A percentile compares a stretch with the other conserved stretches of the same genome.
phyloP scores from a whole-genome alignment of 2,113 vertebrate species.

The Dipodomys spectabilis region DNA sequence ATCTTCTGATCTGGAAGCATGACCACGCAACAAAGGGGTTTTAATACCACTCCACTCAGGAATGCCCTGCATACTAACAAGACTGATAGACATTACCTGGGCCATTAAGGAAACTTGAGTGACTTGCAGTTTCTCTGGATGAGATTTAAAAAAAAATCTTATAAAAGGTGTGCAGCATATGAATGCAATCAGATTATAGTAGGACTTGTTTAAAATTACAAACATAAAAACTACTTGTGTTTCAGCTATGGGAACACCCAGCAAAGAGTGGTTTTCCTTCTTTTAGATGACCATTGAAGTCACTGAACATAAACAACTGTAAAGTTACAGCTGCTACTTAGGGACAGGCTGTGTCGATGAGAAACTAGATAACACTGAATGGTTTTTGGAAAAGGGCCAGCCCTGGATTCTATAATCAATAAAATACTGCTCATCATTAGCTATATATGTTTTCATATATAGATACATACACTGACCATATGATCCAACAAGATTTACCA shows the following conservation, averaged over 20 bases:
- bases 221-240: neutral
- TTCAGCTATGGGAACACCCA: conserved; percentile 41
- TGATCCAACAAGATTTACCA: neutral
- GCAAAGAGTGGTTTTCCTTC: conserved; percentile 65
- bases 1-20: neutral
- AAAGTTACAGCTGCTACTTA: conserved; percentile 48
- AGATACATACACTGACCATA: neutral
- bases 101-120: conserved; percentile 40
- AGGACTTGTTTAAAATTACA: conserved; percentile 66
- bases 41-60: conserved; percentile 42
- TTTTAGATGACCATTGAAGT: conserved; percentile 53
- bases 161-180: conserved; percentile 46
- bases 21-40: conserved; percentile 43
- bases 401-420: neutral
- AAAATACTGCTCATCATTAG: conserved; percentile 10
- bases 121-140: conserved; percentile 60
- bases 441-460: neutral
- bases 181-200: conserved; percentile 64
- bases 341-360: conserved; percentile 64
- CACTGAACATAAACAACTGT: conserved; percentile 67
- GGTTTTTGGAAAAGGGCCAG: conserved; percentile 36
- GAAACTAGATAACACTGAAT: conserved; percentile 59
- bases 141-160: conserved; percentile 43
- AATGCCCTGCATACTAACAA: conserved; percentile 33
- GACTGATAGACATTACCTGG: conserved; percentile 34